Evolutionary conservation across 2,888 invertebrate species (phyloP).

Genomic region (Urechis unicinctus): DNA sequence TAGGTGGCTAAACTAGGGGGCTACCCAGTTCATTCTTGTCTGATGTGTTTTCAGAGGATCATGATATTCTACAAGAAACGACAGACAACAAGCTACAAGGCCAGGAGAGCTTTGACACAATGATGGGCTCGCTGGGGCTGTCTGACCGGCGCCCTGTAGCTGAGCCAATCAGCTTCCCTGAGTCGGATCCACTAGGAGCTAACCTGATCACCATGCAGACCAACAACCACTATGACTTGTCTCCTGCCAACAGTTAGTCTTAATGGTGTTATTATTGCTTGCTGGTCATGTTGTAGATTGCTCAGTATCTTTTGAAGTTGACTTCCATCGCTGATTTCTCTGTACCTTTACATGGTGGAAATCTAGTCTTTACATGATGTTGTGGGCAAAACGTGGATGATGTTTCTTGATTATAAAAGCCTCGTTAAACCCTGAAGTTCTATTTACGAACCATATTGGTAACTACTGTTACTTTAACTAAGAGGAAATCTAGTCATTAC

Average conservation of each 20-base stretch:
- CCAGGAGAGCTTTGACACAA: slow-evolving; percentile 29
- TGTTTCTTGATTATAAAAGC: too few relatives aligned
- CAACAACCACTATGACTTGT: not conserved
- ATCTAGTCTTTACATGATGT: too few relatives aligned
- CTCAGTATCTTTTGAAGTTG: not conserved
- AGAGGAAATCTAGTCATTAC: too few relatives aligned
- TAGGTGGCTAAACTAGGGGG: too few relatives aligned
- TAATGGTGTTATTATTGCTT: not conserved
- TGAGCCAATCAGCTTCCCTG: slow-evolving; percentile 53
- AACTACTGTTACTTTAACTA: too few relatives aligned
- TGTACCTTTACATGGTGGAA: too few relatives aligned
- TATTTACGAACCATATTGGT: too few relatives aligned
- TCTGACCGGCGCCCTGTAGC: slow-evolving; percentile 50
- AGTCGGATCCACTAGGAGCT: slow-evolving; percentile 57
- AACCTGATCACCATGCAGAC: not conserved
- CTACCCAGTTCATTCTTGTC: too few relatives aligned
- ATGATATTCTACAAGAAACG: slow-evolving; percentile 22
- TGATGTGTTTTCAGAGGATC: slow-evolving; percentile 1
- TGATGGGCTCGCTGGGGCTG: slow-evolving; percentile 47
- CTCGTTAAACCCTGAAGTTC: too few relatives aligned
- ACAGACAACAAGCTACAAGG: slow-evolving; percentile 19
- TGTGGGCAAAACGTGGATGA: too few relatives aligned
- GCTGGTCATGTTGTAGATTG: not conserved
- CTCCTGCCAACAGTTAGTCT: slow-evolving; percentile 5
- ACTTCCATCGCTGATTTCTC: too few relatives aligned